A percentile compares a stretch with the other conserved stretches of the same genome.
phyloP scores from a whole-genome alignment of 2,888 invertebrate genomes.

The Apodemia hepburni region DNA sequence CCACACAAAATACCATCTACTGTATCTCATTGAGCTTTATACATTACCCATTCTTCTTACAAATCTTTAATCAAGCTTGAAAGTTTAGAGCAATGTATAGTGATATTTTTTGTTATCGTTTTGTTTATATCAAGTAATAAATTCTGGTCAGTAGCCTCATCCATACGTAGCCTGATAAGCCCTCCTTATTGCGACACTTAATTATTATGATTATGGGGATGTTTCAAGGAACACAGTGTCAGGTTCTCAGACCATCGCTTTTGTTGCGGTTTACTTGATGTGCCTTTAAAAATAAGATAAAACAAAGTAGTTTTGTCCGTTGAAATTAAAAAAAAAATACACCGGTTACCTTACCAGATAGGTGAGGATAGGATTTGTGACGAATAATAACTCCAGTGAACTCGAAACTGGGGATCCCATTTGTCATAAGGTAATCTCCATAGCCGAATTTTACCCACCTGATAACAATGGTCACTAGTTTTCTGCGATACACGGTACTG shows the following conservation, averaged over 20 bases:
- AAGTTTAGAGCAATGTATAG: conserved; percentile 26
- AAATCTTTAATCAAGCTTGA: not conserved
- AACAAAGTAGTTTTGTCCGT: conserved; percentile 13
- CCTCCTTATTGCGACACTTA: conserved; percentile 57
- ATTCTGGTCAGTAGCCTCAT: conserved; percentile 50
- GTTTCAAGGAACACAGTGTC: conserved; percentile 52
- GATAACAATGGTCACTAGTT: no score
- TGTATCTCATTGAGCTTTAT: conserved; percentile 21
- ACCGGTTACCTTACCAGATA: no score
- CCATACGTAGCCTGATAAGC: conserved; percentile 55
- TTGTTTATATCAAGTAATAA: conserved; percentile 37
- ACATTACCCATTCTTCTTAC: conserved; percentile 33
- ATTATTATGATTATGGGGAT: conserved; percentile 66
- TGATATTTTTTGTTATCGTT: conserved; percentile 2
- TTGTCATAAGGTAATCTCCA: no score
- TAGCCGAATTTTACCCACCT: no score
- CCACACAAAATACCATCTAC: conserved; percentile 27
- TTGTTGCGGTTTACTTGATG: conserved; percentile 22
- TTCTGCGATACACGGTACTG: no score
- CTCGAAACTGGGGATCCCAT: no score
- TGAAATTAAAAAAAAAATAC: no score
- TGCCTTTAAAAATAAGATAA: not conserved
- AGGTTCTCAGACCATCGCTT: conserved; percentile 28
- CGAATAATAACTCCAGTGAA: no score
- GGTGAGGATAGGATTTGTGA: no score